Evolutionary conservation across 2,113 vertebrate genomes (phyloP), one percentile per base, ranked within the genome.

Genomic region (Chinchilla lanigera): DNA sequence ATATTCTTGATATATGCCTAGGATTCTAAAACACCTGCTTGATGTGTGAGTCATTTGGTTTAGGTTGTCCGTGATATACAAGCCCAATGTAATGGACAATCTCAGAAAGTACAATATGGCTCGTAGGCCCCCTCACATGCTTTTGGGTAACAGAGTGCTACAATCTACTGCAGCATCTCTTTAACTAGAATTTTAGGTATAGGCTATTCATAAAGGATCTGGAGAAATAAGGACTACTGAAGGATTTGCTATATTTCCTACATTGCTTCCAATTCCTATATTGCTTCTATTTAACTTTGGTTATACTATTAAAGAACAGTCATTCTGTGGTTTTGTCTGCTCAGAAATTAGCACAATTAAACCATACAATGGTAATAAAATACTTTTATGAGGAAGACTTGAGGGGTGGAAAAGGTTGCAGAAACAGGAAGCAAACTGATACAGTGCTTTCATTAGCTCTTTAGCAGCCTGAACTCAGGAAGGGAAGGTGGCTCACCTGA

Each of bases 211-310:
- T 67, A 77, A 86, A 47, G 9, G 71, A 92, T 89, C 86, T 93
- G 73, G 84, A 94, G 82, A 94, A 77, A 86, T 30, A 77, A 58
- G 33, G 56, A 61, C 56, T 75, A 92, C 20, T 78, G n/a, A 94
- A 86, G 71, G 89, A 86, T 92, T 28, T 84, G 67, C 75, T 90
- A 67, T 50, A 93, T 83, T 94, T 88, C 83, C 83, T 84, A 69
- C 30, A 56, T 33, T 86, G 80, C n/a, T 95, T 75, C 69, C 33
- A 96, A 41, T 41, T 81, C 24, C 17, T 88, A 19, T 24, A 52
- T 17, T 81, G 47, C 17, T 89, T 82, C 33, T 92, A 41, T 41
- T 90, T 93, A 77, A 96, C 30, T 92, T 89, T 54, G 52, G 71
- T 85, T 81, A n/a, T 33, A 86, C 69, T 41, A 80, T 47, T 80